Evolutionary conservation across 2,888 invertebrate species (phyloP), one percentile per base, ranked within the genome.

Genomic region (Philopedon plagiatum): DNA sequence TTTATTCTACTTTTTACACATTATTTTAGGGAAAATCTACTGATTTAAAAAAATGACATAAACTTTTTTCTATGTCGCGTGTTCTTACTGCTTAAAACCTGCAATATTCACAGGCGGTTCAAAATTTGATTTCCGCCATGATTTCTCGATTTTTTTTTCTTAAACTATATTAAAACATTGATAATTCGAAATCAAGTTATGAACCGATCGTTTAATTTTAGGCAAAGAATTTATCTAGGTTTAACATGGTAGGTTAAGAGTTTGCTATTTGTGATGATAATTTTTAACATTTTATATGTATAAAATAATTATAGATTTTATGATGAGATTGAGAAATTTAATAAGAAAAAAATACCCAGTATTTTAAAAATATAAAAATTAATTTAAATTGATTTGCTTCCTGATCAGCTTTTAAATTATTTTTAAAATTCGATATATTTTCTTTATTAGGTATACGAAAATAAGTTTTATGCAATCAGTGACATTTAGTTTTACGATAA

Each of bases 191-290:
- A 69, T 69, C 56, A 63, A 62, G 57, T 69, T 69, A 18, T 51
- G 26, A 64, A 26, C 32, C 9, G 49, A 26, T 23, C 11, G 5
- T 57, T 56, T 58, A 65, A 70, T 46, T 19, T 67, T 65, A 71
- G 66, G 67, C 63, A 71, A 71, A 74, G 70, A 71, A 71, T 74
- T 74, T 74, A 74, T 74, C 58, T 74, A 74, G 71, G 67, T 67
- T 71, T 71, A 66, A 73, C 41, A 60, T 29, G 23, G 19, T 73
- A 73, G 66, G 57, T 64, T 74, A 77, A 78, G 78, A 80, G 80
- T 81, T 82, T 81, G 81, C 81, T 82, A 79, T 82, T 82, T 82
- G 81, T 82, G 82, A 82, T 82, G 80, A 81, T 81, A 82, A 81
- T 80, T 81, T 81, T 81, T 81, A 81, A 81, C 80, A 77, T 79